Evolutionary conservation across 2,113 vertebrate genomes (phyloP), one percentile per base, ranked within the genome.

Genomic region (Lepidothrix coronata): DNA sequence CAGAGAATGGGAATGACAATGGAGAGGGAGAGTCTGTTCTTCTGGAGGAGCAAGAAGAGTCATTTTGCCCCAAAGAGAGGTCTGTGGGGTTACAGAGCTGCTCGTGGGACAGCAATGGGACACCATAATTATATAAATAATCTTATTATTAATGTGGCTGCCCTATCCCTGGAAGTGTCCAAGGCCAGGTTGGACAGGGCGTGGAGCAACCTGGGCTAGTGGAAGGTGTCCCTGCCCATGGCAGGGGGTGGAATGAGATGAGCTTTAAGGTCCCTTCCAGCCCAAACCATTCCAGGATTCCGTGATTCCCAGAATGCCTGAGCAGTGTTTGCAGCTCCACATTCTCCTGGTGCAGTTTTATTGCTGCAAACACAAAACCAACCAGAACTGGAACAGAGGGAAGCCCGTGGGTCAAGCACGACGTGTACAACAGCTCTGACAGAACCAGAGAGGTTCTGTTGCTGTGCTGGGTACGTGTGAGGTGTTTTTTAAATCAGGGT

Each of bases 1-100:
- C 52, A 48, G 33, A 35, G 43, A 35, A 19, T 0, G 20, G 20
- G 37, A 33, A 22, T 2, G 27, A 4, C 9, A 23, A 1, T 8
- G 71, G n/a, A 6, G 17, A 51, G 28, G 71, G 37, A 6, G 17
- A 48, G 28, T 8, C 4, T 37, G 31, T 16, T 87, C 58, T 10
- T 65, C 46, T 9, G 7, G 39, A 75, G 61, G 28, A 39, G 35
- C 46, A 33, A 1, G 70, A 76, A 25, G 55, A 51, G 57, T 14
- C 27, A 0, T 6, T 55, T 65, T 11, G 57, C 20, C 62, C 48
- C 7, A 4, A 48, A 6, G 39, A 37, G 66, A n/a, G 4, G 1
- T 4, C 1, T 35, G 2, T 27, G 43, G 44, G 46, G 23, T 23
- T 48, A 5, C 22, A 16, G 66, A 28, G 28, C 3, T 25, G 31